Conservation (phyloP, 1,140 invertebrate genomes). For the Globodera ellingtonae region DNA sequence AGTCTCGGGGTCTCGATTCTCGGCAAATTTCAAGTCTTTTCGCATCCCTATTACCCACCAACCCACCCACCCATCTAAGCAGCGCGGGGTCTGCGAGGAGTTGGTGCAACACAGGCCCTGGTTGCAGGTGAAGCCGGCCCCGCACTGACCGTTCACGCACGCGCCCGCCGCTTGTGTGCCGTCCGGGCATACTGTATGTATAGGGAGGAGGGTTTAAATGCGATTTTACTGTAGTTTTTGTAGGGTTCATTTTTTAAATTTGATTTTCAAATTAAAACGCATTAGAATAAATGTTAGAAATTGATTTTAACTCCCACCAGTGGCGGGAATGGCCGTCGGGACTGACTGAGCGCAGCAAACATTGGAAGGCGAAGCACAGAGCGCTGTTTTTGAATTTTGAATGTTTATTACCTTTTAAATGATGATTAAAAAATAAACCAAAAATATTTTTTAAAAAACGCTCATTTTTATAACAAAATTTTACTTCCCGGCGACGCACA, state of each 20-base stretch:
- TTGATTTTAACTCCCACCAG: slow-evolving; percentile 29
- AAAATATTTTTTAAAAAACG: background rate
- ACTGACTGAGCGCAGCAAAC: slow-evolving; percentile 46
- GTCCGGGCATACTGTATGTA: slow-evolving; percentile 58
- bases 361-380: slow-evolving; percentile 45
- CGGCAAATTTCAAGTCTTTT: too few species aligned
- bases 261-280: slow-evolving; percentile 4
- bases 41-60: too few species aligned
- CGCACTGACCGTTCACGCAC: slow-evolving; percentile 62
- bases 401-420: too few species aligned
- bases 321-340: slow-evolving; percentile 39
- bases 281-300: background rate
- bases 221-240: too few species aligned
- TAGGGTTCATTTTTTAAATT: background rate
- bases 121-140: slow-evolving; percentile 62
- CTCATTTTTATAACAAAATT: background rate
- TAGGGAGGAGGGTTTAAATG: background rate
- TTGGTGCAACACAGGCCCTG: slow-evolving; percentile 62
- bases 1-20: too few species aligned
- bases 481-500: slow-evolving; percentile 36
- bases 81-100: slow-evolving; percentile 60
- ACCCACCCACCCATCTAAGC: slow-evolving; percentile 54
- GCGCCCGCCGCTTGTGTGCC: slow-evolving; percentile 65
- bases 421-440: background rate
- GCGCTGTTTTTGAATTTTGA: slow-evolving; percentile 34